A percentile compares a stretch with the other conserved stretches of the same genome.
These are phyloP conservation scores for Patiria miniata DNA, from an alignment of 35 echinoderm and acorn worm species.

Conservation along the genomic window DNA sequence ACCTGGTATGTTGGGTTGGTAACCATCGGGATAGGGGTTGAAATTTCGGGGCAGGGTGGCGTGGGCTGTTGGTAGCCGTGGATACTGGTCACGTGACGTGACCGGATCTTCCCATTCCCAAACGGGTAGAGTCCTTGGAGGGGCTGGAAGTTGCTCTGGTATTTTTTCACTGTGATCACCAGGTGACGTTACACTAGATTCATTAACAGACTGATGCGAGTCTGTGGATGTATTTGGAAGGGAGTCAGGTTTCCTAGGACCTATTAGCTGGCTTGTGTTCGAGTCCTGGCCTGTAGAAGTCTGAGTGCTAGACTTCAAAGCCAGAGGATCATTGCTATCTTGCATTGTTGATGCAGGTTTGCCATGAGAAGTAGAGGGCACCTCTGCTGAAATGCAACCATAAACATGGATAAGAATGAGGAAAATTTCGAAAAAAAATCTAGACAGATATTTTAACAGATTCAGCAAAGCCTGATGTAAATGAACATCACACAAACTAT, in stretches of 20 bases:
- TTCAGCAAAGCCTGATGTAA: no score
- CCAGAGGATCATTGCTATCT: neutral
- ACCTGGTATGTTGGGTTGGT: neutral
- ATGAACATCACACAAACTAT: no score
- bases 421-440: no score
- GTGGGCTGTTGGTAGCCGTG: constrained; percentile 59
- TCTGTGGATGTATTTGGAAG: neutral
- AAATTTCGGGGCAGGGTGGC: constrained; percentile 69
- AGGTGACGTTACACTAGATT: neutral
- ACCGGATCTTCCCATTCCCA: constrained; percentile 61
- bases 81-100: neutral
- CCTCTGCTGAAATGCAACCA: neutral
- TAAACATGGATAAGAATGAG: no score
- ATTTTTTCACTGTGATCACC: neutral
- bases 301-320: neutral
- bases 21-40: constrained; percentile 64
- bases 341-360: neutral
- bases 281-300: neutral
- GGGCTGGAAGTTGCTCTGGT: constrained; percentile 36
- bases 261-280: neutral
- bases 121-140: constrained; percentile 60
- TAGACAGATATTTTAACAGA: no score
- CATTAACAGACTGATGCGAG: neutral
- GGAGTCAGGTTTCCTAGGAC: neutral
- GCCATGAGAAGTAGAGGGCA: neutral